These are phyloP conservation scores for Pogonocherus hispidulus DNA, from an alignment of 2,888 invertebrate genomes.

Conservation along the genomic window DNA sequence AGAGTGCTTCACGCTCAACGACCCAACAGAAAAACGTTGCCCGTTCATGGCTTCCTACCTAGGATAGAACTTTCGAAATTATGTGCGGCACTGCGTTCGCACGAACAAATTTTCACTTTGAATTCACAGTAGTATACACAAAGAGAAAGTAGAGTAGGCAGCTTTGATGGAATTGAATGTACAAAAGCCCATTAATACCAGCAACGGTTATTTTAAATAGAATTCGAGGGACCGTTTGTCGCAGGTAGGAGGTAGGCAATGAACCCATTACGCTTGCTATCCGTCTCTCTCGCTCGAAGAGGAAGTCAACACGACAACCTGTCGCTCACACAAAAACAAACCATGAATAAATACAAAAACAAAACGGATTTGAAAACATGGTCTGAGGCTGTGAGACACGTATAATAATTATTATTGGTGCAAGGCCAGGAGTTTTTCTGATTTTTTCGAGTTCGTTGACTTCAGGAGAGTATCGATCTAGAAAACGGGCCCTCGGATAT, in stretches of 20 bases:
- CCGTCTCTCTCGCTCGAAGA: constrained; percentile 12
- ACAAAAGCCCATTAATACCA: neutral
- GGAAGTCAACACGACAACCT: neutral
- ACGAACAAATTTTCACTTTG: constrained; percentile 12
- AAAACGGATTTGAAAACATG: constrained; percentile 19
- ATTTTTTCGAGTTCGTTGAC: constrained; percentile 40
- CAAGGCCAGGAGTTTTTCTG: constrained; percentile 20
- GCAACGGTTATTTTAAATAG: constrained; percentile 17
- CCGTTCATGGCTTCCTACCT: neutral
- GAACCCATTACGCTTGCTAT: constrained; percentile 13
- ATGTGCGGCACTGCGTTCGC: neutral
- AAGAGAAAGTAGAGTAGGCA: constrained; percentile 21
- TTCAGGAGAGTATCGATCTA: constrained; percentile 37
- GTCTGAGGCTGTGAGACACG: neutral
- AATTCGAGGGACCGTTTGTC: constrained; percentile 20
- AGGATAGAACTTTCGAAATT: constrained; percentile 9
- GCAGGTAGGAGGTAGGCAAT: constrained; percentile 13
- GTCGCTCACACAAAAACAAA: constrained; percentile 1
- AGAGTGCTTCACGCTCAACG: neutral
- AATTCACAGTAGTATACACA: neutral
- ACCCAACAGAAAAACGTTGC: neutral
- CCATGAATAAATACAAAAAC: neutral
- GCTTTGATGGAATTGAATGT: neutral
- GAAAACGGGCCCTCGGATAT: constrained; percentile 34
- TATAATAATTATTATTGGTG: constrained; percentile 4